Evolutionary conservation across 2,888 invertebrate genomes (phyloP), one percentile per base, ranked within the genome.

Genomic region (Nemoura dubitans): DNA sequence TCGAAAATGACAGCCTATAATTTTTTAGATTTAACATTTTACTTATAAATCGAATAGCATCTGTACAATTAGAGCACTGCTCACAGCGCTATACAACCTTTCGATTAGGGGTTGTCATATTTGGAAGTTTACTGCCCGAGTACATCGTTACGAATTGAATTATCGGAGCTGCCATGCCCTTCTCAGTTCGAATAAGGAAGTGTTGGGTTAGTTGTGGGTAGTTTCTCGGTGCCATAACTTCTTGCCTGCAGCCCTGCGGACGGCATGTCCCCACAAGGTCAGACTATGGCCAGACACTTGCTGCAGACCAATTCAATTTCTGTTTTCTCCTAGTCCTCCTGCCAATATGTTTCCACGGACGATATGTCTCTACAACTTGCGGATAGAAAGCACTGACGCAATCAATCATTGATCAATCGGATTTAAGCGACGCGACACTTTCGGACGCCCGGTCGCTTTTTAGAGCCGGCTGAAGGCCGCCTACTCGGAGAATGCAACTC

Each of bases 401-500:
- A 21, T 59, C 59, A 59, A 59, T 59, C 59, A 16, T 1, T 59
- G 59, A 59, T 59, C 59, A 21, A 59, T 59, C 59, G 14, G 59
- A 7, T 59, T 1, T 16, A 21, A 59, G 21, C 59, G 59, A 59
- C 59, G 59, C 14, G 59, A 59, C 59, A 21, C 14, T 59, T 36
- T 59, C 59, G n/a, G 26, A 78, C n/a, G 78, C 78, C 78, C 25
- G 27, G 25, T 10, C 25, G 16, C 14, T 78, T 26, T 26, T 27
- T 78, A 25, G 27, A 78, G 0, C 5, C 14, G 6, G 26, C 28
- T 78, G 78, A 78, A 78, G 78, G 78, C 5, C 78, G 78, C 27
- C 78, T 28, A 78, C 78, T 78, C 78, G 14, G 25, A 78, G 78
- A 78, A 78, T 78, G 78, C 28, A 78, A 78, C 25, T 59, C 16